Evolutionary conservation across 1,140 invertebrate species (phyloP).

Genomic region (Galendromus occidentalis): DNA sequence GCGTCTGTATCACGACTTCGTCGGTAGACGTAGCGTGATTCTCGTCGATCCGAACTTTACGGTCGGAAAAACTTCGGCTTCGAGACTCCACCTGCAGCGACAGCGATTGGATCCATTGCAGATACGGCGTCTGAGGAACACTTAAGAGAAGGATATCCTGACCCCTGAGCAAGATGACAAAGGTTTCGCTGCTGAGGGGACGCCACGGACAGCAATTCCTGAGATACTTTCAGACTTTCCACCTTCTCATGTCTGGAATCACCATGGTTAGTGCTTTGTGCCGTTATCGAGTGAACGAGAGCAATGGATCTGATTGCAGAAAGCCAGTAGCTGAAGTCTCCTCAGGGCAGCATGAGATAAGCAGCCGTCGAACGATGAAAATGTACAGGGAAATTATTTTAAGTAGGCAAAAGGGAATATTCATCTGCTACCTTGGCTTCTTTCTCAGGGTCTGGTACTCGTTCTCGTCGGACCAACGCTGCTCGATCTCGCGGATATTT

Average conservation of each 20-base stretch:
- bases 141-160: no score
- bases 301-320: background rate
- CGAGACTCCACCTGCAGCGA: no score
- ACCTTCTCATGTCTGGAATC: conserved; percentile 5
- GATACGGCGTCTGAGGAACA: no score
- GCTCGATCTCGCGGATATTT: background rate
- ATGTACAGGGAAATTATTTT: background rate
- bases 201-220: background rate
- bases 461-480: background rate
- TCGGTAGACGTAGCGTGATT: no score
- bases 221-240: background rate
- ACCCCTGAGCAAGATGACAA: background rate
- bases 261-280: background rate
- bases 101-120: no score
- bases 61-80: no score
- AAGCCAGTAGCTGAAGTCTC: background rate
- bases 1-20: no score
- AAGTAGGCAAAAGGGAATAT: background rate
- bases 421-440: background rate
- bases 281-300: background rate
- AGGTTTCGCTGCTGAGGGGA: background rate
- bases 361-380: background rate
- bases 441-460: background rate
- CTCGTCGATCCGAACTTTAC: no score
- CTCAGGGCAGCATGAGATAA: background rate